Evolutionary conservation across 23 tunicate genomes (phyloP).

Genomic region (Halocynthia aurantium): DNA sequence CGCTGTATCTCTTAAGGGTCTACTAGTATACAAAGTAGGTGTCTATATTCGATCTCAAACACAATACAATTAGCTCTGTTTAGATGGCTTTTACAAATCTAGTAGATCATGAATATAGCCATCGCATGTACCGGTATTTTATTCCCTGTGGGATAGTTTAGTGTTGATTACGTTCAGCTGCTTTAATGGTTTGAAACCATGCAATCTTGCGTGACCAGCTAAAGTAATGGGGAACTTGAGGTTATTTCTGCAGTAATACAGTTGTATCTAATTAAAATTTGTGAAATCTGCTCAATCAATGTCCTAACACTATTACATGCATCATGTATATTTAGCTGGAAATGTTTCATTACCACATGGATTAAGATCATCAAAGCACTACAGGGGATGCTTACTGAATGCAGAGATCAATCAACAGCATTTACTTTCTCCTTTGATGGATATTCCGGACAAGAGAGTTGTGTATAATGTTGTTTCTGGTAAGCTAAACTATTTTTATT

Average conservation of each 20-base stretch:
- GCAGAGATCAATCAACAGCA: constrained; percentile 46
- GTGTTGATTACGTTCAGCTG: too few relatives aligned
- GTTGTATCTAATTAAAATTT: too few relatives aligned
- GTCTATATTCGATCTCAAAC: too few relatives aligned
- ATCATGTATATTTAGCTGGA: constrained; percentile 15
- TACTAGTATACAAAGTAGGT: too few relatives aligned
- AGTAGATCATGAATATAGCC: too few relatives aligned
- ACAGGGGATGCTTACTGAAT: constrained; percentile 56
- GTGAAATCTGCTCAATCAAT: background rate
- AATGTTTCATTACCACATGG: constrained; percentile 32
- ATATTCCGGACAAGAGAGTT: constrained; percentile 27
- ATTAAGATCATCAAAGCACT: constrained; percentile 27
- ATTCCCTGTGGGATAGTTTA: too few relatives aligned
- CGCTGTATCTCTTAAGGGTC: too few relatives aligned
- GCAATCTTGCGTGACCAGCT: background rate
- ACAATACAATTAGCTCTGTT: too few relatives aligned
- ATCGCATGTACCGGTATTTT: too few relatives aligned
- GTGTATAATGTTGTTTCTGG: constrained; percentile 65
- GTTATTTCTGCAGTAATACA: background rate
- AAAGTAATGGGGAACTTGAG: background rate
- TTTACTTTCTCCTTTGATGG: constrained; percentile 48
- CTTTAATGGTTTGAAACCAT: too few relatives aligned
- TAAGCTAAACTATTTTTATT: background rate
- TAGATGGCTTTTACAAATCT: too few relatives aligned
- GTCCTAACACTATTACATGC: background rate